A percentile compares a stretch with the other conserved stretches of the same genome.
These are phyloP conservation scores for Mythimna impura DNA, from an alignment of 2,888 invertebrate species.

Conservation along the genomic window DNA sequence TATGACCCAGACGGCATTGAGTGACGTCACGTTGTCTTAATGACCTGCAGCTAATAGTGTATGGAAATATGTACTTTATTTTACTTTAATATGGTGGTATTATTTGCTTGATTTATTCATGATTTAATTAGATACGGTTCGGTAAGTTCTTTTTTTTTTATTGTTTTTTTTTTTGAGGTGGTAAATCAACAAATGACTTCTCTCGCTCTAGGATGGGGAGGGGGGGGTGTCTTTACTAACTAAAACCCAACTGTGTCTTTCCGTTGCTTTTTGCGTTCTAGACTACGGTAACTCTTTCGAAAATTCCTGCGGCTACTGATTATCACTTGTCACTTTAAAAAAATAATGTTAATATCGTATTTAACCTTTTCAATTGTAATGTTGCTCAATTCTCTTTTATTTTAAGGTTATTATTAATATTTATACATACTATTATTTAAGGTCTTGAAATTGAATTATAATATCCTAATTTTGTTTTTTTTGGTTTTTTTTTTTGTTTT, in stretches of 20 bases:
- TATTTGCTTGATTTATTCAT: background rate
- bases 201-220: background rate
- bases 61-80: constrained; percentile 7
- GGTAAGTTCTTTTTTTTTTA: no score
- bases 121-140: background rate
- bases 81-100: background rate
- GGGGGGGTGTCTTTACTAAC: background rate
- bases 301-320: no score
- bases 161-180: background rate
- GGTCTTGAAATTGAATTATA: no score
- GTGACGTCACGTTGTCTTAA: constrained; percentile 68
- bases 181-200: background rate
- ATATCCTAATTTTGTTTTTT: no score
- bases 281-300: background rate
- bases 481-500: no score
- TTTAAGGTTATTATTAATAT: no score
- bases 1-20: constrained; percentile 80
- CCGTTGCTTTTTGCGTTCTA: background rate
- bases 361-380: no score
- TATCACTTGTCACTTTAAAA: no score
- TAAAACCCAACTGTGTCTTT: background rate
- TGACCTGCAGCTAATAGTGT: constrained; percentile 50
- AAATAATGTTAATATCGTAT: no score
- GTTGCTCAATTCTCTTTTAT: no score
- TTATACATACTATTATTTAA: no score